phyloP scores from a whole-genome alignment of 2,113 vertebrate species.

The Thermophis baileyi region DNA sequence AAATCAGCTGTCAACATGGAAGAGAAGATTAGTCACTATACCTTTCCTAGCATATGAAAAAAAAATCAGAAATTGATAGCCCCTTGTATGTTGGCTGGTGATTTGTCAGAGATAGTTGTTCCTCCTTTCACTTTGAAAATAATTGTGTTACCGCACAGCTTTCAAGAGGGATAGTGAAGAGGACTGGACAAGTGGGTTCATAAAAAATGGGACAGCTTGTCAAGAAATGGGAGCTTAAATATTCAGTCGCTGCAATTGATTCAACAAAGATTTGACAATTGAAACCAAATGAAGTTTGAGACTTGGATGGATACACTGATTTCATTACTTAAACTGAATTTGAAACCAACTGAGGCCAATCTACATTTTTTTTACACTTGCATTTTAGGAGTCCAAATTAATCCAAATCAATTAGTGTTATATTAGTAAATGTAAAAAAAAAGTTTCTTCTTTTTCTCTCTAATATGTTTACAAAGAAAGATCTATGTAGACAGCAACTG shows the following conservation, averaged over 20 bases:
- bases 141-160: background rate
- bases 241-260: background rate
- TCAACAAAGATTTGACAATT: background rate
- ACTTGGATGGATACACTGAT: background rate
- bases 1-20: background rate
- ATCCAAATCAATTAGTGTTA: background rate
- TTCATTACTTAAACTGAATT: background rate
- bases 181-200: background rate
- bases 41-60: background rate
- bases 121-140: background rate
- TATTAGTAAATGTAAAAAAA: background rate
- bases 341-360: background rate
- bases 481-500: conserved; percentile 32
- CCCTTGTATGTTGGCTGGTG: background rate
- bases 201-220: background rate
- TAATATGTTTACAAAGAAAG: background rate
- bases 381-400: background rate
- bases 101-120: background rate
- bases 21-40: background rate
- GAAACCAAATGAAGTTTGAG: background rate
- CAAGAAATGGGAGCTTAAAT: background rate
- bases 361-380: background rate
- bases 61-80: background rate
- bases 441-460: background rate
- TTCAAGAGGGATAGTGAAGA: background rate